These are phyloP conservation scores for Macrophya alboannulata DNA, from an alignment of 2,888 invertebrate genomes.

Conservation along the genomic window DNA sequence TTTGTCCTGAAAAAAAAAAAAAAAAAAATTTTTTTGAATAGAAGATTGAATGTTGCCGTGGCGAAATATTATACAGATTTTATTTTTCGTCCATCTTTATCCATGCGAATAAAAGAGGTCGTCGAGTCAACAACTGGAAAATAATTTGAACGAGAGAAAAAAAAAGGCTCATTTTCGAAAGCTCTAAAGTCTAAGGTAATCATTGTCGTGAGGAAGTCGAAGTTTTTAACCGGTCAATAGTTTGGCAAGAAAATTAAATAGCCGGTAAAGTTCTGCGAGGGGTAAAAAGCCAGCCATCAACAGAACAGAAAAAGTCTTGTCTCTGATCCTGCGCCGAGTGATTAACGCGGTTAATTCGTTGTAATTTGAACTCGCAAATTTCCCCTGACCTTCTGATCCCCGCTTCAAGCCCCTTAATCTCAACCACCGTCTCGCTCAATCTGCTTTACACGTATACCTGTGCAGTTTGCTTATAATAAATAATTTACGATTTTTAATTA, in stretches of 20 bases:
- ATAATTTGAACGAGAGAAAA: not conserved
- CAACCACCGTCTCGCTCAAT: conserved; percentile 57
- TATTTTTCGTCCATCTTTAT: not conserved
- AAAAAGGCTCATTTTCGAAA: conserved; percentile 13
- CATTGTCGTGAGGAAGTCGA: not conserved
- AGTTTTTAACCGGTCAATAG: conserved; percentile 10
- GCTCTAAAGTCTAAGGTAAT: conserved; percentile 23
- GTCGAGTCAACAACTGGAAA: not conserved
- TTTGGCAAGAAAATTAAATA: conserved; percentile 10
- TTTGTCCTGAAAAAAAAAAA: not conserved
- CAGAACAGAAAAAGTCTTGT: conserved; percentile 67
- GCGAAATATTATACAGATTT: not conserved
- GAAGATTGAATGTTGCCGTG: not conserved
- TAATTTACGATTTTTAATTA: conserved; percentile 75
- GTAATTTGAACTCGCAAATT: conserved; percentile 72
- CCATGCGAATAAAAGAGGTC: not conserved
- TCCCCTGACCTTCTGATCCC: conserved; percentile 46
- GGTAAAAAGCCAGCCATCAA: not conserved
- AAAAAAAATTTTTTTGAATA: not conserved
- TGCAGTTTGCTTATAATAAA: conserved; percentile 68
- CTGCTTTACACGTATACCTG: conserved; percentile 40
- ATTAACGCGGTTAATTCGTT: conserved; percentile 78
- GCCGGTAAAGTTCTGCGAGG: not conserved
- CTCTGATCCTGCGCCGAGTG: conserved; percentile 65
- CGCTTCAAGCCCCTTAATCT: conserved; percentile 56